Percentiles rank a stretch among this genome's conserved stretches.
Conservation (phyloP, 1,140 invertebrate genomes). For the Drosophila varians region DNA sequence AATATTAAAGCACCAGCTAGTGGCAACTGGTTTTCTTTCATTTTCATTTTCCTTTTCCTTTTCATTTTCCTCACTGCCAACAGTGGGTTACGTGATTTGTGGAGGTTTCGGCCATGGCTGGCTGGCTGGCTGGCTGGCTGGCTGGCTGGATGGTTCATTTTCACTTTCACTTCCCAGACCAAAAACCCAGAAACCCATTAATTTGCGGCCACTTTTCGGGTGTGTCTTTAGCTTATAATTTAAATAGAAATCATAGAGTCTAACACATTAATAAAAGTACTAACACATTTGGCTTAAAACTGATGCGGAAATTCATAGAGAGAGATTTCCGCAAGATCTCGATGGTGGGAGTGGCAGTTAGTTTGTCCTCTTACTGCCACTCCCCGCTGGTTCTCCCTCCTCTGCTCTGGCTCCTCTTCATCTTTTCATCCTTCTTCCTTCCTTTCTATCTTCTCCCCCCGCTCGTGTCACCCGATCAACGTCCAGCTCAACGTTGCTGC, state of each 20-base stretch:
- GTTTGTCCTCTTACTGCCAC: constrained; percentile 73
- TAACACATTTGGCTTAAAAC: constrained; percentile 82
- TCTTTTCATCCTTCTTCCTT: constrained; percentile 33
- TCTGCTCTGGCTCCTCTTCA: constrained; percentile 47
- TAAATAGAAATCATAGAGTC: constrained; percentile 69
- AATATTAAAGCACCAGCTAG: constrained; percentile 19
- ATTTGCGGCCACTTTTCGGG: constrained; percentile 45
- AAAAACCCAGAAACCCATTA: constrained; percentile 9
- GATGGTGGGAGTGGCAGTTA: constrained; percentile 57
- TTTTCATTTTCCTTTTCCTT: constrained; percentile 26
- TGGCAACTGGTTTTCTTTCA: constrained; percentile 67
- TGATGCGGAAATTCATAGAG: constrained; percentile 38
- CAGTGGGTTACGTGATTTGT: constrained; percentile 33
- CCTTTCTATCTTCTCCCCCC: constrained; percentile 25
- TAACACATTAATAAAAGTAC: constrained; percentile 76
- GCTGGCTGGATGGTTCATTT: constrained; percentile 56
- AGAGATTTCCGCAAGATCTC: constrained; percentile 57
- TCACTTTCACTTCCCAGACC: constrained; percentile 44
- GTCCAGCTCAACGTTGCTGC: constrained; percentile 78
- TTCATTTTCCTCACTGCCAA: constrained; percentile 33
- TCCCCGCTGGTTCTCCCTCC: constrained; percentile 35
- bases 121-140: constrained; percentile 45
- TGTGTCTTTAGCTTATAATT: constrained; percentile 81
- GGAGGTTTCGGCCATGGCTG: constrained; percentile 27
- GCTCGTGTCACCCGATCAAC: constrained; percentile 74